Evolutionary conservation across 2,113 vertebrate species (phyloP).

Genomic region (Blennius ocellaris): DNA sequence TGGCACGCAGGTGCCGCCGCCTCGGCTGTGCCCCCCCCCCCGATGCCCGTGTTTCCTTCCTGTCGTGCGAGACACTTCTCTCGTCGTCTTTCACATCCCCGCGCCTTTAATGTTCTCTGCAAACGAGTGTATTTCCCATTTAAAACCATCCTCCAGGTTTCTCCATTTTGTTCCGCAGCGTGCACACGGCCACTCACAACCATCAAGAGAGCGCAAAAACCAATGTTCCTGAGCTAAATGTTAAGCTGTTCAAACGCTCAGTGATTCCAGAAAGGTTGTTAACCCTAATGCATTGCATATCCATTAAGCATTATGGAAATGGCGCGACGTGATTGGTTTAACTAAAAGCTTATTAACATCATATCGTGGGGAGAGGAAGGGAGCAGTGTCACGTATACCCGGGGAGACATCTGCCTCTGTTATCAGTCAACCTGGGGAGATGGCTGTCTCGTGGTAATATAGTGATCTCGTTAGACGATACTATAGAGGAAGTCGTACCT

Average conservation of each 20-base stretch:
- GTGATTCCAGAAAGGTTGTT: conserved; percentile 72
- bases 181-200: conserved; percentile 28
- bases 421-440: conserved; percentile 67
- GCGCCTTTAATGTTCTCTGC: conserved; percentile 34
- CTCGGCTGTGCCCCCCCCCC: background rate
- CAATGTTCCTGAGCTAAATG: conserved; percentile 70
- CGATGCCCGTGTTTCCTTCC: conserved; percentile 7
- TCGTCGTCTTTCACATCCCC: conserved; percentile 47
- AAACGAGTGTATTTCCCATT: conserved; percentile 39
- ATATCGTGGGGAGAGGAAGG: conserved; percentile 45
- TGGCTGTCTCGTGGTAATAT: conserved; percentile 60
- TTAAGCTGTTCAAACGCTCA: conserved; percentile 64
- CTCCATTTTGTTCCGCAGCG: conserved; percentile 39
- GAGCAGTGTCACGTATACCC: conserved; percentile 54
- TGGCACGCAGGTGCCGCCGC: conserved; percentile 55
- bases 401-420: conserved; percentile 57
- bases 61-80: conserved; percentile 14
- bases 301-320: conserved; percentile 78
- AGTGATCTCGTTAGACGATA: conserved; percentile 61
- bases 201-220: conserved; percentile 59
- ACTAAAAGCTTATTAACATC: conserved; percentile 78
- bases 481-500: conserved; percentile 38
- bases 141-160: conserved; percentile 35
- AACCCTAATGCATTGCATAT: conserved; percentile 72
- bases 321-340: conserved; percentile 73